phyloP scores from a whole-genome alignment of 2,113 vertebrate genomes.

The Gila orcuttii region DNA sequence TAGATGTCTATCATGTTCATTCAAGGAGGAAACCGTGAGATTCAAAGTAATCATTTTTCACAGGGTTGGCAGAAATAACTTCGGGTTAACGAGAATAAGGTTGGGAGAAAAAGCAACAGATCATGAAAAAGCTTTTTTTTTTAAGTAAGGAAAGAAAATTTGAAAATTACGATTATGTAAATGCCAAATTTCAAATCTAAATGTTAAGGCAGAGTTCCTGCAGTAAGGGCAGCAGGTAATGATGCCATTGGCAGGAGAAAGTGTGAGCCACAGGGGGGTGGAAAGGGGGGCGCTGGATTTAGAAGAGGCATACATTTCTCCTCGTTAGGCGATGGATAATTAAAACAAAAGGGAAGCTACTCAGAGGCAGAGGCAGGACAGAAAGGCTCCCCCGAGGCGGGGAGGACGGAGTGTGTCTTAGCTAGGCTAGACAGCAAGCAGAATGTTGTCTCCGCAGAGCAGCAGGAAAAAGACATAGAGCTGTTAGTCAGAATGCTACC shows the following conservation, averaged over 20 bases:
- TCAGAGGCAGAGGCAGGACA: slow-evolving; percentile 12
- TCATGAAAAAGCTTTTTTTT: neutral
- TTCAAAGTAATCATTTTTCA: slow-evolving; percentile 28
- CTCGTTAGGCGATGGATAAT: slow-evolving; percentile 69
- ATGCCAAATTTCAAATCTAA: neutral
- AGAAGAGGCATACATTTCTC: slow-evolving; percentile 46
- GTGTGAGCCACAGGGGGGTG: slow-evolving; percentile 29
- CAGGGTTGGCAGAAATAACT: slow-evolving; percentile 8
- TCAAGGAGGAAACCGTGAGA: neutral
- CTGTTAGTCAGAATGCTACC: slow-evolving; percentile 64
- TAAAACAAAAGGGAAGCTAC: slow-evolving; percentile 74
- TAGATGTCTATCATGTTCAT: slow-evolving; percentile 29
- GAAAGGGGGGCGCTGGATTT: slow-evolving; percentile 28
- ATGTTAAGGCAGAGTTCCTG: neutral
- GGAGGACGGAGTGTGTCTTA: slow-evolving; percentile 55
- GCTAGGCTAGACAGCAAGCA: slow-evolving; percentile 69
- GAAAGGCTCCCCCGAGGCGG: slow-evolving; percentile 5
- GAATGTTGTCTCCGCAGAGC: slow-evolving; percentile 66
- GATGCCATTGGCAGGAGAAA: slow-evolving; percentile 10
- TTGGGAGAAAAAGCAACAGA: slow-evolving; percentile 12
- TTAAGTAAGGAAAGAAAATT: neutral
- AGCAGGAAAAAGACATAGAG: slow-evolving; percentile 59
- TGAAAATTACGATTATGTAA: neutral
- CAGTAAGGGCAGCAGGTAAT: slow-evolving; percentile 20
- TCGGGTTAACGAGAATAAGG: slow-evolving; percentile 3